Percentiles rank a stretch among this genome's conserved stretches.
These are phyloP conservation scores for Nycteola revayana DNA, from an alignment of 2,888 invertebrate genomes.

Conservation along the genomic window DNA sequence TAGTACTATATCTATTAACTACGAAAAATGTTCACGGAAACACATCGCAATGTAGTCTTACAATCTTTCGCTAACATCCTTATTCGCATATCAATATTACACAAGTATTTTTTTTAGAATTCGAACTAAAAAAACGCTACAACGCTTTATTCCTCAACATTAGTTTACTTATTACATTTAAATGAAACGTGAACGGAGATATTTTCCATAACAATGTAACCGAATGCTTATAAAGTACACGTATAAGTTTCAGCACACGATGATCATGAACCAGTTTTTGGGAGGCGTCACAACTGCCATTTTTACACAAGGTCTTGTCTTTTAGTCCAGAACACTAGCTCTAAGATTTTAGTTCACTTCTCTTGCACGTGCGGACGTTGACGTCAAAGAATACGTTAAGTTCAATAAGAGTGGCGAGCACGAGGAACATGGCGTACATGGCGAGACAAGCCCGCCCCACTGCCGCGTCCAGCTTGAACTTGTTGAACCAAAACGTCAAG, in stretches of 20 bases:
- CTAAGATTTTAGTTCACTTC: slow-evolving; percentile 70
- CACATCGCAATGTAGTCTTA: no score
- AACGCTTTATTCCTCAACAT: slow-evolving; percentile 8
- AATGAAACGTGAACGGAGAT: slow-evolving; percentile 15
- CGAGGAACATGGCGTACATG: slow-evolving; percentile 93
- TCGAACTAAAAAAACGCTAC: slow-evolving; percentile 14
- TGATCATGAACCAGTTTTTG: slow-evolving; percentile 34
- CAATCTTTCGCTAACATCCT: no score
- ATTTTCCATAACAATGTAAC: slow-evolving; percentile 28
- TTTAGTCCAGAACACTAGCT: slow-evolving; percentile 40
- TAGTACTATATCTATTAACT: slow-evolving; percentile 14
- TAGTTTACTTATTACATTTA: slow-evolving; percentile 5
- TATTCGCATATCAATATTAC: slow-evolving; percentile 15
- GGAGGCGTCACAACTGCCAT: slow-evolving; percentile 39
- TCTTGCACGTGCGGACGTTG: slow-evolving; percentile 92
- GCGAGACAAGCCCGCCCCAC: slow-evolving; percentile 92
- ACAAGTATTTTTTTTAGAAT: slow-evolving; percentile 21
- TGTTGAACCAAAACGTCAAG: slow-evolving; percentile 91
- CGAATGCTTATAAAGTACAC: slow-evolving; percentile 35
- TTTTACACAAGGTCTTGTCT: slow-evolving; percentile 37
- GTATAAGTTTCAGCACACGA: slow-evolving; percentile 33
- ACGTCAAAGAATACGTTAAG: slow-evolving; percentile 96
- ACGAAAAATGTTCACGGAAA: slow-evolving; percentile 9
- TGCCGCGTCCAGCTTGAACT: slow-evolving; percentile 92
- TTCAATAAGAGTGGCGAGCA: slow-evolving; percentile 94